Conservation (phyloP, 2,113 vertebrate species). For the Anguilla rostrata region DNA sequence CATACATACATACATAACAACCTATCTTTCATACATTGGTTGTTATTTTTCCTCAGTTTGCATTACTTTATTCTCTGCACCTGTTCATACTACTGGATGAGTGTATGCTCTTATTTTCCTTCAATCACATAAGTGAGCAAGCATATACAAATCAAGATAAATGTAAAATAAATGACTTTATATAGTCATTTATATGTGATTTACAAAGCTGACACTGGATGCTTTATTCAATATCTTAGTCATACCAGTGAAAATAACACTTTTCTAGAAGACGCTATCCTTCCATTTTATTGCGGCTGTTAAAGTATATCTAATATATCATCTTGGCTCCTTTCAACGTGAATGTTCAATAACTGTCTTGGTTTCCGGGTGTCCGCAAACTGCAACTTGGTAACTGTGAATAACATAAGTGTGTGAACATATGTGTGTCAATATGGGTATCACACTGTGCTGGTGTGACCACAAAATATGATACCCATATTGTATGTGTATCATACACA, state of each 20-base stretch:
- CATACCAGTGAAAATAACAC: neutral
- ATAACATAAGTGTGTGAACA: constrained; percentile 4
- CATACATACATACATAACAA: neutral
- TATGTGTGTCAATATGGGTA: neutral
- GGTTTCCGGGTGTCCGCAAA: neutral
- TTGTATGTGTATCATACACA: neutral
- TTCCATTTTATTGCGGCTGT: neutral
- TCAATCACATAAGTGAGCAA: neutral
- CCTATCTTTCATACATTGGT: neutral
- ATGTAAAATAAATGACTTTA: neutral
- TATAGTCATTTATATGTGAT: neutral
- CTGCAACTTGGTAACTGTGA: neutral
- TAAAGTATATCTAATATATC: neutral
- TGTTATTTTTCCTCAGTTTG: neutral
- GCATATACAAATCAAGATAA: neutral
- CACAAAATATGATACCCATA: no score
- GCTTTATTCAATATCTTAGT: neutral
- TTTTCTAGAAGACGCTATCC: neutral
- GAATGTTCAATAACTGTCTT: neutral
- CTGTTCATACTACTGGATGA: neutral
- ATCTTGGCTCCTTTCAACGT: neutral
- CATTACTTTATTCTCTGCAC: neutral
- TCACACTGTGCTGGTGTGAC: neutral
- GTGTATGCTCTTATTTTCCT: neutral
- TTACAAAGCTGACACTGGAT: neutral